Conservation (phyloP, 2,113 vertebrate genomes). For the Thalassarche chlororhynchos region DNA sequence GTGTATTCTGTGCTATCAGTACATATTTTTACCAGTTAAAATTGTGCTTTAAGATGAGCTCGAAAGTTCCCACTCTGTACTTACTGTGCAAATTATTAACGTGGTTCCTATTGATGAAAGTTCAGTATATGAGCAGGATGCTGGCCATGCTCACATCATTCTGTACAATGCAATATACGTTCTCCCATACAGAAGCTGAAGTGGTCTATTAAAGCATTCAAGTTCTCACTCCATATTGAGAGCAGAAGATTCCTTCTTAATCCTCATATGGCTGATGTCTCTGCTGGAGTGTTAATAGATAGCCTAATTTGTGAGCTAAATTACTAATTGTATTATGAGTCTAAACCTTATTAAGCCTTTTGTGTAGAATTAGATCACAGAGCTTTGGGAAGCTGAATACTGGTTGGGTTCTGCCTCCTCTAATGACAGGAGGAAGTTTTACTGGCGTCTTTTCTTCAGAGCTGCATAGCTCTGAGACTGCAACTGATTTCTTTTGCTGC, state of each 20-base stretch:
- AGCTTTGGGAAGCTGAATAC: constrained; percentile 45
- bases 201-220: not conserved
- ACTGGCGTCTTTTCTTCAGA: not conserved
- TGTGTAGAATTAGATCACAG: constrained; percentile 75
- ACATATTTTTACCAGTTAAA: not conserved
- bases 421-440: not conserved
- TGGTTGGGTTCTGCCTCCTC: not conserved
- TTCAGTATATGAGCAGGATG: not conserved
- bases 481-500: not conserved
- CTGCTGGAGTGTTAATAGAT: constrained; percentile 76
- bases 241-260: constrained; percentile 48
- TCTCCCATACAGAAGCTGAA: not conserved
- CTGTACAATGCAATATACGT: not conserved
- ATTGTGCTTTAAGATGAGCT: not conserved
- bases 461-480: not conserved
- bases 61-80: not conserved
- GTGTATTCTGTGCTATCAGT: not conserved
- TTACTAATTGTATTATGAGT: constrained; percentile 81
- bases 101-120: not conserved
- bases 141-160: not conserved
- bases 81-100: not conserved
- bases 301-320: constrained; percentile 82
- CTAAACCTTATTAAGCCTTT: constrained; percentile 79
- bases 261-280: constrained; percentile 52
- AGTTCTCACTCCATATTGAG: not conserved